Base-by-base conservation (phyloP, 64 coral and sea anemone genomes). In the Trachythela sp. region DNA sequence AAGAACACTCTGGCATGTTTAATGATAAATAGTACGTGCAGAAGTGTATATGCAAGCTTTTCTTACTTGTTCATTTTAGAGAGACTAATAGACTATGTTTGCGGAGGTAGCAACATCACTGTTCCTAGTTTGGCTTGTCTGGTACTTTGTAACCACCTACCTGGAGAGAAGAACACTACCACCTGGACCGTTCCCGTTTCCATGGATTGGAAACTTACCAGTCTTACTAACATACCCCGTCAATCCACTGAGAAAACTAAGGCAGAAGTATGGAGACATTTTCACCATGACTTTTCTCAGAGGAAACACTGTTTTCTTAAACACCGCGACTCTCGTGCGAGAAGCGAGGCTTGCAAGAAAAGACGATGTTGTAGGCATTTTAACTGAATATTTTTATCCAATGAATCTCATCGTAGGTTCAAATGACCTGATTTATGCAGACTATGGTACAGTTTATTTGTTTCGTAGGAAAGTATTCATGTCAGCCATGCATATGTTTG, bases 201-300 rank as follows among this genome's bases (percentile, higher is more conserved):
- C 75, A 80, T 80, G 75, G 75, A 39, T 80, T 80, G 75, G 75
- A 15, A 80, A 80, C 75, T 38, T 80, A 80, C 75, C 75, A 80
- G 31, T 80, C 33, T 80, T 80, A 80, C 75, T 80, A 17, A 80
- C 75, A 80, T 34, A 80, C 30, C 75, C 75, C 4, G 75, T 39
- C 27, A 80, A 80, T 18, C 75, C 75, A 80, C 8, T 80, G 33
- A 80, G 75, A 80, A 36, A 34, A 35, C 75, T 80, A 37, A 80
- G 75, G 75, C 26, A 80, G 33, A 80, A 35, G 37, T 80, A 80
- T 80, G 75, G 75, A 22, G 75, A 80, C 20, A 80, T 80, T 80
- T 80, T 80, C 34, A 80, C 75, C 0, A 13, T 80, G 34, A 80
- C 75, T 15, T 80, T 80, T 80, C 8, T 80, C 75, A 80, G 27